These are phyloP conservation scores for Ophion costatus DNA, from an alignment of 2,888 invertebrate species.

Conservation along the genomic window DNA sequence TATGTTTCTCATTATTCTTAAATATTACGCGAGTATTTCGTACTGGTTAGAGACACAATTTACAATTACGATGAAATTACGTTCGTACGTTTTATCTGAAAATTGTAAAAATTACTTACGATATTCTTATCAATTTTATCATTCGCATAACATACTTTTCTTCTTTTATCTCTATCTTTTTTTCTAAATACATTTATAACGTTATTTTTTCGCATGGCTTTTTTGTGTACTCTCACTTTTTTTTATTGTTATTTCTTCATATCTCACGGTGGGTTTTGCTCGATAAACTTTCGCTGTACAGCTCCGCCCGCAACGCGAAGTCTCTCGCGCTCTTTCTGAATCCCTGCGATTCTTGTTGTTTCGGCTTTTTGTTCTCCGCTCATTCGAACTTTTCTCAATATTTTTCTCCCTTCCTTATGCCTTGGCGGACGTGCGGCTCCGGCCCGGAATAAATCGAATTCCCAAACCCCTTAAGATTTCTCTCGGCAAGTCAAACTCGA, in stretches of 20 bases:
- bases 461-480: slow-evolving; percentile 1
- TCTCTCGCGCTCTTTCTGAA: background rate
- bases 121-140: slow-evolving; percentile 63
- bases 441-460: slow-evolving; percentile 55
- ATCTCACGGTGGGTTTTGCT: background rate
- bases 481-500: slow-evolving; percentile 36
- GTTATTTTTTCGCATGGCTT: slow-evolving; percentile 21
- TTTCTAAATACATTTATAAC: slow-evolving; percentile 37
- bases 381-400: slow-evolving; percentile 24
- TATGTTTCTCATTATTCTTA: slow-evolving; percentile 14
- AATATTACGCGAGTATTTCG: slow-evolving; percentile 27
- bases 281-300: background rate
- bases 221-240: slow-evolving; percentile 9
- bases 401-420: slow-evolving; percentile 21
- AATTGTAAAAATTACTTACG: slow-evolving; percentile 78
- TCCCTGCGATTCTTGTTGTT: background rate
- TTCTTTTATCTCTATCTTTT: slow-evolving; percentile 42
- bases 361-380: slow-evolving; percentile 7
- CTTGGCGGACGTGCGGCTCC: slow-evolving; percentile 18
- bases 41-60: slow-evolving; percentile 41
- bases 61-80: slow-evolving; percentile 28
- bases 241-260: slow-evolving; percentile 35
- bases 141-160: slow-evolving; percentile 46
- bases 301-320: background rate
- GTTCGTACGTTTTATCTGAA: slow-evolving; percentile 68